phyloP scores from a whole-genome alignment of 1,140 invertebrate genomes.

The Dendrolimus kikuchii region DNA sequence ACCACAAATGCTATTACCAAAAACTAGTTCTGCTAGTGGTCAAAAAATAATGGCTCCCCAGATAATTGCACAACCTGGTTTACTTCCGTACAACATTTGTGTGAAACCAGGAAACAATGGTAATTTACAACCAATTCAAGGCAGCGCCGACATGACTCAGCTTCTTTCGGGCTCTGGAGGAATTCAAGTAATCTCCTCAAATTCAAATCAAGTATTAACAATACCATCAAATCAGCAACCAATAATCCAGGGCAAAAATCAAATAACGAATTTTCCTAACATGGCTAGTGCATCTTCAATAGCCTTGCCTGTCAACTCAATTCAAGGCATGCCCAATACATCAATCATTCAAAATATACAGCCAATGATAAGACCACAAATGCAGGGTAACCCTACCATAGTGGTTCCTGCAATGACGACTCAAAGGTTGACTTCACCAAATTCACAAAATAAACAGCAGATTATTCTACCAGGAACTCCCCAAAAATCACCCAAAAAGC shows the following conservation, averaged over 20 bases:
- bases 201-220: constrained; percentile 65
- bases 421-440: constrained; percentile 61
- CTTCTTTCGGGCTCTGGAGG: constrained; percentile 57
- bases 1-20: constrained; percentile 64
- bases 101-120: constrained; percentile 58
- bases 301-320: constrained; percentile 62
- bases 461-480: constrained; percentile 53
- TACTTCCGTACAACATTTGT: constrained; percentile 67
- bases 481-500: constrained; percentile 69
- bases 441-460: constrained; percentile 62
- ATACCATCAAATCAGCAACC: constrained; percentile 59
- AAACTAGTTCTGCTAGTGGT: constrained; percentile 52
- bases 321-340: constrained; percentile 61
- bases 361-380: constrained; percentile 62
- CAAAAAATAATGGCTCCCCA: constrained; percentile 60
- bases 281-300: constrained; percentile 66
- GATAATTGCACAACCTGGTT: constrained; percentile 60
- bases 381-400: constrained; percentile 65
- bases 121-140: constrained; percentile 64
- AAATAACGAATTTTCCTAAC: constrained; percentile 65
- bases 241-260: constrained; percentile 64
- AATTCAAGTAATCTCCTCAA: constrained; percentile 67
- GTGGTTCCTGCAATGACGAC: constrained; percentile 64
- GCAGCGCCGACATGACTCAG: constrained; percentile 58
- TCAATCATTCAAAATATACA: constrained; percentile 66